Evolutionary conservation across 1,140 invertebrate genomes (phyloP), one percentile per base, ranked within the genome.

Genomic region (Nebria ingens): DNA sequence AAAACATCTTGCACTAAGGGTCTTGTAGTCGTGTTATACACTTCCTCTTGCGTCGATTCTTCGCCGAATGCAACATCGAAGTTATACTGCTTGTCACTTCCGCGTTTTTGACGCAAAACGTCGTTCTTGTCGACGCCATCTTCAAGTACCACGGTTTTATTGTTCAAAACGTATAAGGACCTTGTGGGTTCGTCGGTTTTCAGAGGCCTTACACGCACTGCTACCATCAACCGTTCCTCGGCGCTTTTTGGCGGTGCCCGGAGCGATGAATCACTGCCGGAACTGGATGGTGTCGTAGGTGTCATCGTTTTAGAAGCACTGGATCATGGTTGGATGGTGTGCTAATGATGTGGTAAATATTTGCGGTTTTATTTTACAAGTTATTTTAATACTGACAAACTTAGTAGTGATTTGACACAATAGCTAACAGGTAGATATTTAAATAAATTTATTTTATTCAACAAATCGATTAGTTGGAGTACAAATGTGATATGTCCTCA

Each of bases 21-120:
- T 61, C 89, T 90, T 57, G 79, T 91, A 0, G 86, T 86, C 1
- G 82, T 79, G 54, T 85, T 81, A 71, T 96, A 97, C 1, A 97
- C 89, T 57, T 88, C 81, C 54, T 84, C 76, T 63, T 88, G 85
- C 2, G 82, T 82, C 2, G 85, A 82, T 57, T 84, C 78, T 67
- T 91, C 86, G 1, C 78, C 81, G 67, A 96, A 93, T 25, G 89
- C 88, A 53, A 84, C 76, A 67, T 97, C 93, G 69, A 92, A 97
- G 0, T 84, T 79, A 73, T 91, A 96, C 65, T 91, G 86, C 57
- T 87, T 83, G 22, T 77, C 65, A 66, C 64, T 79, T 59, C 79
- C 73, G 40, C 82, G 68, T 66, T 83, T 84, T 55, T 78, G 77
- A 49, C 83, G 67, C n/a, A 83, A 66, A 21, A 79, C 72, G 61